phyloP scores from a whole-genome alignment of 1,140 invertebrate species.

The Polyergus mexicanus region DNA sequence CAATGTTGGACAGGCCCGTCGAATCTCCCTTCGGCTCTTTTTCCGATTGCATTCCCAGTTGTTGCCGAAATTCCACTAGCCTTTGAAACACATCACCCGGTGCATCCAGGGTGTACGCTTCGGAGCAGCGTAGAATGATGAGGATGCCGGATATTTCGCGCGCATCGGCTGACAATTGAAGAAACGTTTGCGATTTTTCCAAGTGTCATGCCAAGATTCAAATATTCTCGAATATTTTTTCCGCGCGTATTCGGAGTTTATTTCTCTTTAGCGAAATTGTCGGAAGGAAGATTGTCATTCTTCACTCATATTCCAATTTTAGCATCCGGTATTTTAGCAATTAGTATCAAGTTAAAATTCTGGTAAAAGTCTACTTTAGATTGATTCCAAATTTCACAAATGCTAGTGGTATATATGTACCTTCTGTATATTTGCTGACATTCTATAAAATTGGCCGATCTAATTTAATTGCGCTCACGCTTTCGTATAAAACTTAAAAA shows the following conservation, averaged over 20 bases:
- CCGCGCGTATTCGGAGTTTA: neutral
- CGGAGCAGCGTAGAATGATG: neutral
- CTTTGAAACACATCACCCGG: neutral
- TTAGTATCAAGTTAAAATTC: neutral
- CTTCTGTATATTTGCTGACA: neutral
- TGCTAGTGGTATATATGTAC: neutral
- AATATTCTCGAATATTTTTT: neutral
- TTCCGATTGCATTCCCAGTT: neutral
- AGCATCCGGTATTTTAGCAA: neutral
- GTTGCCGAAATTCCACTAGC: neutral
- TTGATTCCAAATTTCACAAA: neutral
- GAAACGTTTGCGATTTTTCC: neutral
- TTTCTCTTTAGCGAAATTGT: neutral
- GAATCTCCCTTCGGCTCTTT: constrained; percentile 2
- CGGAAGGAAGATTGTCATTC: neutral
- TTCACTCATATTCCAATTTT: neutral
- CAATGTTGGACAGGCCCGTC: constrained; percentile 33
- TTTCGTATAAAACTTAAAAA: neutral
- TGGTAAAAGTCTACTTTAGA: neutral
- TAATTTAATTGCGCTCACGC: neutral
- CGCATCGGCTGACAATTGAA: neutral
- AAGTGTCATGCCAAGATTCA: neutral
- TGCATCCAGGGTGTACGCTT: neutral
- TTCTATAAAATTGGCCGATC: neutral
- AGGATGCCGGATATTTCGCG: neutral